Base-by-base conservation (phyloP, 2,113 vertebrate genomes). In the Charadrius vociferus region DNA sequence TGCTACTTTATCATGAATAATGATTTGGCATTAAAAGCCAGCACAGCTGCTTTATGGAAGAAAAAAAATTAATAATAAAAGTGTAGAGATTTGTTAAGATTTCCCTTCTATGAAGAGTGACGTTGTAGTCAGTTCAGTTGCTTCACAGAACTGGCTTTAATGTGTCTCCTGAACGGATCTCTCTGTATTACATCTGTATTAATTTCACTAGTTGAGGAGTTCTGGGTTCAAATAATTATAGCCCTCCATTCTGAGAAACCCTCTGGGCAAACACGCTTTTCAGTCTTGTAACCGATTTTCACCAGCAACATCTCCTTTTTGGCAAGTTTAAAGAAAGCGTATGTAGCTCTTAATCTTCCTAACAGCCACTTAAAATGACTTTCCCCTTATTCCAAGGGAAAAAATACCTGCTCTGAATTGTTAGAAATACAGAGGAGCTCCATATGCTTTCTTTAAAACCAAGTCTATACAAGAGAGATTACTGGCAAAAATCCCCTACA, bases 391-490 rank as follows among this genome's bases (percentile, higher is more conserved):
- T 95, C n/a, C 66, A 62, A 20, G 29, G 72, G 23, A 91, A 87
- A 87, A 97, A 85, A 77, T 34, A 93, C 89, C 95, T 83, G 78
- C 67, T 94, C 66, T 77, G 84, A 91, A 81, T 58, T 90, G 89
- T 62, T 67, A 63, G 43, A 80, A 90, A 94, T 41, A 89, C 71
- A 70, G 74, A 87, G 58, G 87, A 82, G 67, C 63, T 94, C 87
- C 81, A 39, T 52, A 45, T n/a, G 86, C 68, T 95, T 94, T 79
- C 90, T 90, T 93, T 95, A 94, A 88, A 86, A 50, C 73, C n/a
- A 63, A 87, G 92, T 78, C 92, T 91, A 87, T 91, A 91, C 63
- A 91, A 49, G 78, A 83, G 73, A 94, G 81, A 96, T 88, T 91
- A 95, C 45, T 1, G 1, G 88, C 49, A 93, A 94, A 95, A 96